Conservation (phyloP, 2,888 invertebrate genomes). For the Drosophila parthenogenetica region DNA sequence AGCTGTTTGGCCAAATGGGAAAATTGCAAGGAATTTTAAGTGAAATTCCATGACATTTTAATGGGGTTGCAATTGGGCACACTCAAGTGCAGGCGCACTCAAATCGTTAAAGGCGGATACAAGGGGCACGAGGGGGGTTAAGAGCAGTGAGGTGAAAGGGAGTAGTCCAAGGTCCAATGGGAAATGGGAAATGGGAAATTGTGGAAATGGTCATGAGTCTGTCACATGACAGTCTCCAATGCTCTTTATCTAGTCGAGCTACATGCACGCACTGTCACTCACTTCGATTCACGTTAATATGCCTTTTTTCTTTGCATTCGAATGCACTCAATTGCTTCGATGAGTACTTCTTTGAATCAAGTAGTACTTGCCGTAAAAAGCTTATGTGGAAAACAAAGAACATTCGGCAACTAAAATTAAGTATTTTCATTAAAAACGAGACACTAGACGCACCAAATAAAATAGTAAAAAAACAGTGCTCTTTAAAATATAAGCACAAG, state of each 20-base stretch:
- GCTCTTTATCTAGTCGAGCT: constrained; percentile 12
- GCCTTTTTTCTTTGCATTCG: neutral
- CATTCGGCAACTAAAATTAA: too few relatives aligned
- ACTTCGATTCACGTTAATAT: constrained; percentile 4
- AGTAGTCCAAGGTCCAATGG: neutral
- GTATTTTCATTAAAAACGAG: too few relatives aligned
- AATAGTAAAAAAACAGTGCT: too few relatives aligned
- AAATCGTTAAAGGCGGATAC: constrained; percentile 24
- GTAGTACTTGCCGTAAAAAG: too few relatives aligned
- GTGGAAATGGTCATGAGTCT: neutral
- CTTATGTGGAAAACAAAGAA: too few relatives aligned
- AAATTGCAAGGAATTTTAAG: constrained; percentile 71
- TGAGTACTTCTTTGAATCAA: neutral
- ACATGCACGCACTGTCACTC: neutral
- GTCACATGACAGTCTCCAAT: constrained; percentile 16
- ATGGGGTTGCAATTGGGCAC: constrained; percentile 65
- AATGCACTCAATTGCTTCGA: neutral
- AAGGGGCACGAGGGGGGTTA: neutral
- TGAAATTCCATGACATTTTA: constrained; percentile 80
- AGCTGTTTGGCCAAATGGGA: constrained; percentile 62
- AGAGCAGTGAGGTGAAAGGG: too few relatives aligned
- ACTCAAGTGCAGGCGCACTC: constrained; percentile 50
- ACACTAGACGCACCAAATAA: too few relatives aligned
- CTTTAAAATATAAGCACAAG: too few relatives aligned
- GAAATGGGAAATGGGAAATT: neutral